Evolutionary conservation across 37 sponge, comb jelly and placozoan genomes (phyloP), one percentile per base, ranked within the genome.

Genomic region (Agelas oroides): DNA sequence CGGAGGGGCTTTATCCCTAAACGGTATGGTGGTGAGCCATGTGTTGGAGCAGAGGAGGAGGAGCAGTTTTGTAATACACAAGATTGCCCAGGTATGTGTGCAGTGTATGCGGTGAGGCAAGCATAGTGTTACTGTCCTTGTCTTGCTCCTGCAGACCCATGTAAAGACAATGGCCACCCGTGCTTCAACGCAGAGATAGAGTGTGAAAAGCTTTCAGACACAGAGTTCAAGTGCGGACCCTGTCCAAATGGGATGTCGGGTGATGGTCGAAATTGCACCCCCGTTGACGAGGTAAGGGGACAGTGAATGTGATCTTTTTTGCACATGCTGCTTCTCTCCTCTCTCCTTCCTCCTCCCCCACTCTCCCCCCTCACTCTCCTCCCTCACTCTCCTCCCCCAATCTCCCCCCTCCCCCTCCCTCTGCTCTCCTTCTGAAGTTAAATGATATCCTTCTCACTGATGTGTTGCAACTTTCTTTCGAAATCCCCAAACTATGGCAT

Each of bases 191-290:
- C 59, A 11, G 53, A 56, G 32, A 81, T 91, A 15, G 13, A 54
- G 28, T 90, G 92, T 64, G 73, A 33, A 12, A 78, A 75, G 58
- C 5, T 77, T 19, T 78, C 85, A 53, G 95, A 90, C 27, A 87
- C 90, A 33, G 80, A 73, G 59, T 95, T 83, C 78, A 24, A 65
- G 36, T 97, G 98, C 86, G 96, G 83, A n/a, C 37, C 76, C 60
- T 97, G 98, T 80, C 98, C 98, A 0, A 31, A 55, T 20, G 96
- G 98, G 2, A 64, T 90, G 62, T 37, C 79, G 2, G 98, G 98
- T 28, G 79, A 95, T 82, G 95, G 95, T 1, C 18, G 56, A 52
- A 80, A 21, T 6, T 95, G 95, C 41, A 62, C 53, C 17, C 53
- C 31, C 2, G 90, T 95, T 12, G 59, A 95, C 85, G 95, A 95